Base-by-base conservation (phyloP, 2,888 invertebrate genomes). In the Sialis lutaria region DNA sequence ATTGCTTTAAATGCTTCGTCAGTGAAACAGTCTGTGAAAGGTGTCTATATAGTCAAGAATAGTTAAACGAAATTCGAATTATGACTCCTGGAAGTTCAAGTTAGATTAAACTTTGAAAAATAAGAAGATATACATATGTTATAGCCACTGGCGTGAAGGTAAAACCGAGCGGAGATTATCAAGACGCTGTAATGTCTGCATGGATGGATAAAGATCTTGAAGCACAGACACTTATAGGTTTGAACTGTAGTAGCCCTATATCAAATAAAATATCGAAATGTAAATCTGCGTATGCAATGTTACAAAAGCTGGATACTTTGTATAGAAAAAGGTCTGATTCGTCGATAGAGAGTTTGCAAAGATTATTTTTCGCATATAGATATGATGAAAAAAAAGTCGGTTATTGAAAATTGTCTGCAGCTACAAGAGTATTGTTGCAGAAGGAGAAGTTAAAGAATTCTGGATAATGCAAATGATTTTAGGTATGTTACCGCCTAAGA, bases 121-220 rank as follows among this genome's bases (percentile, higher is more conserved):
- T 6, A 55, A 54, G 44, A 51, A 49, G 9, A 8, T 54, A 9
- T n/a, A n/a, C n/a, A n/a, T 53, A 50, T 44, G 40, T 47, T 40
- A 47, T 53, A n/a, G 54, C 54, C 40, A 52, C 50, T 12, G 55
- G 53, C 6, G 37, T 46, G 9, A 37, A 47, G 39, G 33, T 30
- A 10, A 55, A 47, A 48, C 55, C 52, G 9, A 40, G 40, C 9
- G 53, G 54, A 47, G 1, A 8, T 4, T 49, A 49, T 1, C 48
- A 44, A 12, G 46, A 45, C 9, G 49, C 48, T 41, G 31, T 8
- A 37, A 51, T 55, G 12, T 44, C 47, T 32, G 42, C 50, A 2
- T 57, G 55, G 55, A 30, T 50, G 9, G 51, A 52, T 30, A 50
- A 55, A 40, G 56, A 57, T 44, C 31, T 57, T 8, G 55, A 56